Conservation (phyloP, 2,888 invertebrate genomes). For the Ligdia adustata region DNA sequence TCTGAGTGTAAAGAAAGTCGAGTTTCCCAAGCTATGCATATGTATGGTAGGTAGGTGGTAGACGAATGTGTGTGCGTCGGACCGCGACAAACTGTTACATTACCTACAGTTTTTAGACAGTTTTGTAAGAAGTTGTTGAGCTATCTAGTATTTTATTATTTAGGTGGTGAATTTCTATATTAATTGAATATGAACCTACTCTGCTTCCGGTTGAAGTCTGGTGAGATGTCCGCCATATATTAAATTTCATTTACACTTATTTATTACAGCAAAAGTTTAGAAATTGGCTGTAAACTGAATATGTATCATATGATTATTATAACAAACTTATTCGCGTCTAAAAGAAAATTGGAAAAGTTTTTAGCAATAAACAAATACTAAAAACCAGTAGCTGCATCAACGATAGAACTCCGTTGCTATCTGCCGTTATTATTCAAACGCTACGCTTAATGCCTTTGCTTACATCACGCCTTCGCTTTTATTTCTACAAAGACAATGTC, state of each 20-base stretch:
- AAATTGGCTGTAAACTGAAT: too few relatives aligned
- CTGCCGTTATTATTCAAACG: conserved; percentile 35
- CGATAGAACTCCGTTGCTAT: conserved; percentile 31
- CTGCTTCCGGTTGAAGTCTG: conserved; percentile 7
- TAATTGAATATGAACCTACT: conserved; percentile 5
- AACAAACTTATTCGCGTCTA: too few relatives aligned
- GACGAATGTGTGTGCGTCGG: conserved; percentile 51
- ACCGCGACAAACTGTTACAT: conserved; percentile 49
- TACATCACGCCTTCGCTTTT: conserved; percentile 19
- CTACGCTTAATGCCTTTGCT: conserved; percentile 10
- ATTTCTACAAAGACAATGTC: conserved; percentile 32
- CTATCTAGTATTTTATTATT: conserved; percentile 1
- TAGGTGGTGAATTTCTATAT: conserved; percentile 1
- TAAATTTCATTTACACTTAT: too few relatives aligned
- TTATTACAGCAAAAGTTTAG: too few relatives aligned
- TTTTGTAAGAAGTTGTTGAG: conserved; percentile 3
- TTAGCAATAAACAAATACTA: too few relatives aligned
- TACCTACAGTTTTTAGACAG: conserved; percentile 21
- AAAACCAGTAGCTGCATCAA: conserved; percentile 28
- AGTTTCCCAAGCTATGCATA: conserved; percentile 71
- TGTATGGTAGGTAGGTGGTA: conserved; percentile 53
- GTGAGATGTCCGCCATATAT: too few relatives aligned
- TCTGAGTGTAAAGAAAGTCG: conserved; percentile 74
- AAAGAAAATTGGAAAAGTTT: too few relatives aligned
- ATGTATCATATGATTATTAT: too few relatives aligned